Conservation (phyloP, 2,888 invertebrate species). For the Rhagonycha lutea region DNA sequence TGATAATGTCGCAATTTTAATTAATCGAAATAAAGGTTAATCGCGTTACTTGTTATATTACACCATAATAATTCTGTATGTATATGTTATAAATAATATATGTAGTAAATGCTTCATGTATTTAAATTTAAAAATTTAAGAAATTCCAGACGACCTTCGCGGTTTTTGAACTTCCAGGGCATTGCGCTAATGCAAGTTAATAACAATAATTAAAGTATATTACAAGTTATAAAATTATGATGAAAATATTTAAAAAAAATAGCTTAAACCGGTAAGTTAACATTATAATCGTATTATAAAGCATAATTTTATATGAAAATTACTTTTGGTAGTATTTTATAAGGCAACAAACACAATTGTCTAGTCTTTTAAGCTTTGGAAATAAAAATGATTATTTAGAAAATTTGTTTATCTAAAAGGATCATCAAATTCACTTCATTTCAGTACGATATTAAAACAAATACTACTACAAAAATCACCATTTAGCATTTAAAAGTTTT, state of each 20-base stretch:
- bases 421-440: neutral
- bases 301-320: neutral
- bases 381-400: neutral
- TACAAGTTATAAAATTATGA: neutral
- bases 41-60: slow-evolving; percentile 28
- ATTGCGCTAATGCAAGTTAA: slow-evolving; percentile 37
- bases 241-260: neutral
- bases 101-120: slow-evolving; percentile 34
- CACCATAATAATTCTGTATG: slow-evolving; percentile 19
- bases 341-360: neutral
- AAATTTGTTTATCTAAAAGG: neutral
- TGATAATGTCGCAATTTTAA: slow-evolving; percentile 22
- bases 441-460: neutral
- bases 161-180: slow-evolving; percentile 43
- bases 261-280: neutral
- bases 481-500: neutral
- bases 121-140: slow-evolving; percentile 41
- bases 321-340: neutral
- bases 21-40: slow-evolving; percentile 17
- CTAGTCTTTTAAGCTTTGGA: neutral
- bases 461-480: neutral
- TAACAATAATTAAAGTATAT: slow-evolving; percentile 28
- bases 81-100: slow-evolving; percentile 27
- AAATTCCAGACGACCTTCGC: slow-evolving; percentile 40
- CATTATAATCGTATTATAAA: neutral